A percentile compares a stretch with the other conserved stretches of the same genome.
Evolutionary conservation across 2,888 invertebrate species (phyloP).

Genomic region (Hofmannophila pseudospretella): DNA sequence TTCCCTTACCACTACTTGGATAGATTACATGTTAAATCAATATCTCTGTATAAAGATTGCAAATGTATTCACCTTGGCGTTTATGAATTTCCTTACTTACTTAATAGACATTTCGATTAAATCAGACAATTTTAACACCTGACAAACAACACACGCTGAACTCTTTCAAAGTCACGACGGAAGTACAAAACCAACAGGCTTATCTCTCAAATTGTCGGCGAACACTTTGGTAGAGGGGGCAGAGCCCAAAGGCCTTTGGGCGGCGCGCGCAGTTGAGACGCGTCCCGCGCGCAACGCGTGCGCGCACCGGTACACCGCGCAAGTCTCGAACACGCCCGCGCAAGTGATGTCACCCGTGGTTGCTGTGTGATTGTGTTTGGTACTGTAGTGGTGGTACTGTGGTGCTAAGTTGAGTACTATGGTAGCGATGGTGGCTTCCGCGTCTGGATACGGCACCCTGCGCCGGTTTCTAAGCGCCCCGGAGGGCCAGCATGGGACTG

Average conservation of each 20-base stretch:
- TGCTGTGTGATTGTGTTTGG: conserved; percentile 38
- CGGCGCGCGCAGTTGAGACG: conserved; percentile 44
- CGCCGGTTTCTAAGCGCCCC: conserved; percentile 72
- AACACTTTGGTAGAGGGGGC: conserved; percentile 41
- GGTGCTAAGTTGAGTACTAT: conserved; percentile 39
- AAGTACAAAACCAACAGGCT: conserved; percentile 38
- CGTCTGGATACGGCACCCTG: conserved; percentile 72
- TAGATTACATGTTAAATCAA: no score
- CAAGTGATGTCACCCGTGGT: conserved; percentile 62
- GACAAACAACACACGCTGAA: no score
- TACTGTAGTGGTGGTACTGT: conserved; percentile 28
- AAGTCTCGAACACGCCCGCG: conserved; percentile 34
- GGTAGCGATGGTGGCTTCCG: conserved; percentile 74
- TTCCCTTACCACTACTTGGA: no score
- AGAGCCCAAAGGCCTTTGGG: conserved; percentile 19
- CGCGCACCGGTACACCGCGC: conserved; percentile 29
- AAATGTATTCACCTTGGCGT: no score
- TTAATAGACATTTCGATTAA: no score
- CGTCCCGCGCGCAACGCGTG: conserved; percentile 60
- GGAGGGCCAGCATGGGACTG: conserved; percentile 51
- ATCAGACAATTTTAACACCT: no score
- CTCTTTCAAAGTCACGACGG: conserved; percentile 7
- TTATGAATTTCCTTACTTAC: no score
- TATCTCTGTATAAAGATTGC: no score
- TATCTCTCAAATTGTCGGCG: conserved; percentile 39